Percentiles rank a stretch among this genome's conserved stretches.
Evolutionary conservation across 2,113 vertebrate genomes (phyloP).

Genomic region (Brienomyrus brachyistius): DNA sequence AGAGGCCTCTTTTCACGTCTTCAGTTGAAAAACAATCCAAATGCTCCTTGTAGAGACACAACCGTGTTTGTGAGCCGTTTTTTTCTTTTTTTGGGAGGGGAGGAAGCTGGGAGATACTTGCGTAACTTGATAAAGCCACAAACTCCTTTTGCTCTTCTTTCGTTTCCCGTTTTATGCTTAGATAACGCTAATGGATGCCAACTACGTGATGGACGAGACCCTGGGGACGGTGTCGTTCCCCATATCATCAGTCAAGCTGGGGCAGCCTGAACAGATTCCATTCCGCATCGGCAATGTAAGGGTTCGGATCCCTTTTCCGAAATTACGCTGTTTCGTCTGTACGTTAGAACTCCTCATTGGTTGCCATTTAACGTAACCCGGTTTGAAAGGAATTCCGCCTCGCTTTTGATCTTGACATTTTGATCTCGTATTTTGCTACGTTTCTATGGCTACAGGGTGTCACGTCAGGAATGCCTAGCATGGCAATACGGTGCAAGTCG

Average conservation of each 20-base stretch:
- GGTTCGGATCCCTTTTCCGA: not conserved
- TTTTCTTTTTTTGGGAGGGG: not conserved
- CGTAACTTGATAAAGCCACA: not conserved
- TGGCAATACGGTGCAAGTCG: not conserved
- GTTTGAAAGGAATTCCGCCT: not conserved
- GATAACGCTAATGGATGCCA: constrained; percentile 96
- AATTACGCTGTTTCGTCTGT: not conserved
- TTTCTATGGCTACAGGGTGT: not conserved
- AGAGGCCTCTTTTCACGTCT: not conserved
- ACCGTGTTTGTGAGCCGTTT: no score
- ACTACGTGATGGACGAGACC: constrained; percentile 95
- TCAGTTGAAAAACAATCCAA: not conserved
- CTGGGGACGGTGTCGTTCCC: constrained; percentile 76
- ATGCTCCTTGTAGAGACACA: not conserved
- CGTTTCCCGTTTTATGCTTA: constrained; percentile 40
- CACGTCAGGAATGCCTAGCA: not conserved
- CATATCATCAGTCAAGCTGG: constrained; percentile 69
- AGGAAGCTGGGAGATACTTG: not conserved
- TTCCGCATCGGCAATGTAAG: constrained; percentile 84
- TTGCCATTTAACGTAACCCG: not conserved
- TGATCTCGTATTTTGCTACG: not conserved
- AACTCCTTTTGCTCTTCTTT: not conserved
- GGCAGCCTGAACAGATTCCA: constrained; percentile 69
- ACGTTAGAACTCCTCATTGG: not conserved
- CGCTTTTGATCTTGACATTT: not conserved